phyloP scores from a whole-genome alignment of 2,113 vertebrate genomes.

The Electrona antarctica region DNA sequence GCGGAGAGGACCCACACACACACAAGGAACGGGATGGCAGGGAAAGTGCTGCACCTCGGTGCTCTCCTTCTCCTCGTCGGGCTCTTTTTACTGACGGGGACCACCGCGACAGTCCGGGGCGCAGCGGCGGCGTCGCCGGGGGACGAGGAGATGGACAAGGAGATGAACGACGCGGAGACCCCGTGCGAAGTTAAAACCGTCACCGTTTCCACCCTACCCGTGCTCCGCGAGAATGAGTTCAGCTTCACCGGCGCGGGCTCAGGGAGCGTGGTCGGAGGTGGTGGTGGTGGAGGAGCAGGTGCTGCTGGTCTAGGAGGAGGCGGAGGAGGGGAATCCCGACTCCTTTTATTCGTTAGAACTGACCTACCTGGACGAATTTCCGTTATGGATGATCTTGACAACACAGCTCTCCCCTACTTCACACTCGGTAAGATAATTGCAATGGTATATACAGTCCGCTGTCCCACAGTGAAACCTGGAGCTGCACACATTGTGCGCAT shows the following conservation, averaged over 20 bases:
- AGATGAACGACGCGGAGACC: constrained; percentile 65
- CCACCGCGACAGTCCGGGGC: constrained; percentile 33
- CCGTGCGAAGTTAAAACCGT: constrained; percentile 90
- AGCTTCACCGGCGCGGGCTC: constrained; percentile 87
- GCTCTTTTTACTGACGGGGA: constrained; percentile 37
- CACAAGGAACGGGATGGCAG: constrained; percentile 74
- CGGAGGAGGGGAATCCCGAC: constrained; percentile 86
- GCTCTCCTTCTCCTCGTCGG: constrained; percentile 56
- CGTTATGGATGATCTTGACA: constrained; percentile 97
- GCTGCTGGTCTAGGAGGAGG: constrained; percentile 71
- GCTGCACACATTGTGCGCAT: constrained; percentile 16
- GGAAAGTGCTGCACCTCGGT: constrained; percentile 61
- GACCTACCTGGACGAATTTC: constrained; percentile 94
- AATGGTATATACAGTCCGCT: neutral
- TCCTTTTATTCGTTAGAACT: constrained; percentile 92
- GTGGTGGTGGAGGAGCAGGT: constrained; percentile 29
- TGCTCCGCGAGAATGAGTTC: constrained; percentile 93
- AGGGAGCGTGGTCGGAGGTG: constrained; percentile 71
- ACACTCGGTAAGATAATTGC: constrained; percentile 87
- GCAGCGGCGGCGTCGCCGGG: constrained; percentile 46
- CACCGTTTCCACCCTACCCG: constrained; percentile 93
- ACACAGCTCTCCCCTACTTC: constrained; percentile 98
- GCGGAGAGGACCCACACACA: constrained; percentile 62
- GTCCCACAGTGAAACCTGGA: neutral
- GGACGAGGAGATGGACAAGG: constrained; percentile 67